Conservation (phyloP, 2,888 invertebrate species). For the Pammene aurita region DNA sequence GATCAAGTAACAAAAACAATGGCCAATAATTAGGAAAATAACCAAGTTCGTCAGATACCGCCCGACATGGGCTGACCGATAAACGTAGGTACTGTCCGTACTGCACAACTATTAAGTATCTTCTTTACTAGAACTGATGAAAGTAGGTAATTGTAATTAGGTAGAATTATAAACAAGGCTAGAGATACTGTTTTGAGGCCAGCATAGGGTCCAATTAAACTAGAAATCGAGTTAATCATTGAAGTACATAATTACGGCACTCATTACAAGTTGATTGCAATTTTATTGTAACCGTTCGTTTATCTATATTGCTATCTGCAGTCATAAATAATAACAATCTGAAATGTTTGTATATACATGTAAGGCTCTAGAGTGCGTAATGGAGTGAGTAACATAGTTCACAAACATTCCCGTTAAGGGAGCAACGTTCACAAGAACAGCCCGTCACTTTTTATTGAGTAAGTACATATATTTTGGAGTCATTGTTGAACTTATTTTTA, state of each 20-base stretch:
- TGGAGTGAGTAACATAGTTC: slow-evolving; percentile 4
- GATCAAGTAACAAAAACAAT: slow-evolving; percentile 44
- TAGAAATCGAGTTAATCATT: slow-evolving; percentile 44
- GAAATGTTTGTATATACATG: not conserved
- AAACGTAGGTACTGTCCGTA: not conserved
- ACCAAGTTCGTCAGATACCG: slow-evolving; percentile 44
- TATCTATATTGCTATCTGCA: slow-evolving; percentile 22
- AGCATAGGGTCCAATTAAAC: slow-evolving; percentile 43
- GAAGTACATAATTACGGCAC: slow-evolving; percentile 21
- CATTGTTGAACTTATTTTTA: too few relatives aligned
- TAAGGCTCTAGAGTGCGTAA: slow-evolving; percentile 14
- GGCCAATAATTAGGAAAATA: slow-evolving; percentile 48
- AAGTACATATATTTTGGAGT: too few relatives aligned
- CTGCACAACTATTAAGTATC: slow-evolving; percentile 13
- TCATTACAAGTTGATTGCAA: slow-evolving; percentile 28
- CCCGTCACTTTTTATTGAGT: too few relatives aligned
- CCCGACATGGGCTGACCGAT: slow-evolving; percentile 37
- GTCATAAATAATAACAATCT: slow-evolving; percentile 27
- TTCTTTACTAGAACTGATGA: slow-evolving; percentile 11
- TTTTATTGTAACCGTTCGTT: slow-evolving; percentile 28
- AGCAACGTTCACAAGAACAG: too few relatives aligned
- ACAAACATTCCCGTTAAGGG: too few relatives aligned
- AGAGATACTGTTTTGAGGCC: slow-evolving; percentile 43
- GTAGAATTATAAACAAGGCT: slow-evolving; percentile 39
- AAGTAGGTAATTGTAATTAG: slow-evolving; percentile 34